Evolutionary conservation across 2,113 vertebrate species (phyloP), one percentile per base, ranked within the genome.

Genomic region (Coracopsis vasa): DNA sequence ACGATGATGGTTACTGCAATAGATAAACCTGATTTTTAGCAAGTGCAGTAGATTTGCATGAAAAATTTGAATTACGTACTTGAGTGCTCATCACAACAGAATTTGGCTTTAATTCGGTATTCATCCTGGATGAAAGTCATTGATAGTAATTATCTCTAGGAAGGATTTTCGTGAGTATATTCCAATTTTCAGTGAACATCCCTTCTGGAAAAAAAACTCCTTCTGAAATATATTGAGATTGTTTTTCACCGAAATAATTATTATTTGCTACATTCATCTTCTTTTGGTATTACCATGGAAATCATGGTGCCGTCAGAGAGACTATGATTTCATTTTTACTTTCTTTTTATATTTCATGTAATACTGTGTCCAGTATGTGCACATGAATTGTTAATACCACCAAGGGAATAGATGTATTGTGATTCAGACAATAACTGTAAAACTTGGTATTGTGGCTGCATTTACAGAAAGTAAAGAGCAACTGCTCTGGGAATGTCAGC

Each of bases 391-490:
- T 54, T 66, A 23, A 0, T 74, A 27, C 9, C 16, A 4, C 27
- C 27, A 3, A 25, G 45, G 62, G 53, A 27, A 48, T 21, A 16
- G 23, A 74, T 0, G 31, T 10, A 4, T 24, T 13, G 20, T 13
- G 7, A 8, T 9, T 14, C 13, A 29, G 54, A 10, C 28, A 47
- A 0, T 19, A 4, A 6, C 5, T 27, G 69, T 6, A 7, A 37
- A 16, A 42, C 31, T 2, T 5, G 42, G 0, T 13, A 3, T 0
- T 31, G 35, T 37, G 56, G 51, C 58, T 65, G 44, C 27, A 0
- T 13, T 51, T 4, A 2, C 27, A 19, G 42, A 6, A 5, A 16
- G 16, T 0, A 4, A 9, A 0, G 54, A 51, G 75, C 45, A 16
- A 0, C 50, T 25, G 71, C 58, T 4, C 51, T 3, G 65, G 74